Evolutionary conservation across 2,113 vertebrate species (phyloP).

Genomic region (Misgurnus anguillicaudatus): DNA sequence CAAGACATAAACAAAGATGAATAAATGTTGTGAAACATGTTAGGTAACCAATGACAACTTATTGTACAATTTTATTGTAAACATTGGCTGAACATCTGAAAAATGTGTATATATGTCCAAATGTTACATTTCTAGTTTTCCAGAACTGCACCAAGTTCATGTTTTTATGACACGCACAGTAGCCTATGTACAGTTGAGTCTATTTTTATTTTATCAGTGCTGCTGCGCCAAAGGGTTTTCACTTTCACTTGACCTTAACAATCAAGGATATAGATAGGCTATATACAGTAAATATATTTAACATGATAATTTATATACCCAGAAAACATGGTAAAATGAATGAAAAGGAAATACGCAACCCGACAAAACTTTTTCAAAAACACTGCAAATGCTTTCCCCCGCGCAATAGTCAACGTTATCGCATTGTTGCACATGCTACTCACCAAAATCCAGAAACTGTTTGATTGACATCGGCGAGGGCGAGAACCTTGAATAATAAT

Average conservation of each 20-base stretch:
- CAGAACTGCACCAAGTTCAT: not conserved
- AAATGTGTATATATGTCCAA: not conserved
- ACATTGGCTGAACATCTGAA: too few relatives aligned
- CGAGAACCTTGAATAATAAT: conserved; percentile 75
- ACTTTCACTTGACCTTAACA: conserved; percentile 22
- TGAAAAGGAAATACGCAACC: too few relatives aligned
- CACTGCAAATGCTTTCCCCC: not conserved
- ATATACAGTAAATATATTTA: not conserved
- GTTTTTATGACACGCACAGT: not conserved
- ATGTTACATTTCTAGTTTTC: not conserved
- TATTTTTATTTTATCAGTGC: conserved; percentile 5
- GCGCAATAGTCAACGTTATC: not conserved
- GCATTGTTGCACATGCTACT: conserved; percentile 52
- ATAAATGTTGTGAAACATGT: too few relatives aligned
- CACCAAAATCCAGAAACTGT: conserved; percentile 79
- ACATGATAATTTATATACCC: not conserved
- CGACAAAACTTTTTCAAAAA: not conserved
- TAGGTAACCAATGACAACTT: too few relatives aligned
- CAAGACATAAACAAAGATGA: too few relatives aligned
- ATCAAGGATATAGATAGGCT: not conserved
- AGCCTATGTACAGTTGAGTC: not conserved
- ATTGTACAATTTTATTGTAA: not conserved
- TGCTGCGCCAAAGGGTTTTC: not conserved
- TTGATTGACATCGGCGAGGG: conserved; percentile 78
- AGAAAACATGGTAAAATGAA: not conserved